Evolutionary conservation across 53 echinoderm and acorn worm species (phyloP).

Genomic region (Arbacia lixula): DNA sequence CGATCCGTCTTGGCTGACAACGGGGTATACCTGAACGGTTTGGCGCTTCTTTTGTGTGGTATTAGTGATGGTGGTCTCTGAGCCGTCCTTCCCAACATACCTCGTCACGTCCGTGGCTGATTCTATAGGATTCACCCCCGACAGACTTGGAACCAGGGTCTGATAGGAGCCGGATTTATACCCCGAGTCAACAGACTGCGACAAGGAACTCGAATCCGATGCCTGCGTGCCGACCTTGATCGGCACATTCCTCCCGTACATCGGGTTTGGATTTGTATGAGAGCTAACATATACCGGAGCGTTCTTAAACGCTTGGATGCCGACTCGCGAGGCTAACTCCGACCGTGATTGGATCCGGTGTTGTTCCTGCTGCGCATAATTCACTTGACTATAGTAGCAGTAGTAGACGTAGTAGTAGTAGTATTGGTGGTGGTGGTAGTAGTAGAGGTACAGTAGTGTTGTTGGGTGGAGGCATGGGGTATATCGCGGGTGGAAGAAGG

Average conservation of each 20-base stretch:
- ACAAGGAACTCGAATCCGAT: slow-evolving; percentile 4
- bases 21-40: slow-evolving; percentile 51
- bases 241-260: slow-evolving; percentile 7
- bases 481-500: slow-evolving; percentile 14
- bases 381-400: slow-evolving; percentile 10
- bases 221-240: slow-evolving; percentile 1
- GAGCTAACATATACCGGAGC: not conserved
- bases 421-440: too few species aligned
- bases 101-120: slow-evolving; percentile 38
- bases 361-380: slow-evolving; percentile 32
- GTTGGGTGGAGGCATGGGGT: slow-evolving; percentile 32
- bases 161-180: slow-evolving; percentile 67
- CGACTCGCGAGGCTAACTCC: slow-evolving; percentile 24
- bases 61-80: slow-evolving; percentile 63
- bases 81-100: slow-evolving; percentile 50
- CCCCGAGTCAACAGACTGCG: slow-evolving; percentile 73
- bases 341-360: slow-evolving; percentile 18
- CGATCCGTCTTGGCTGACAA: slow-evolving; percentile 25
- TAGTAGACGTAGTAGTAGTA: too few species aligned
- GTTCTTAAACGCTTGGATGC: slow-evolving; percentile 8
- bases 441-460: too few species aligned
- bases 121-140: slow-evolving; percentile 39
- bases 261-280: not conserved
- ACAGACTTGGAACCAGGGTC: slow-evolving; percentile 9
- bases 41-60: slow-evolving; percentile 61